A percentile compares a stretch with the other conserved stretches of the same genome.
phyloP scores from a whole-genome alignment of 2,888 invertebrate species.

The Cryptus armator region DNA sequence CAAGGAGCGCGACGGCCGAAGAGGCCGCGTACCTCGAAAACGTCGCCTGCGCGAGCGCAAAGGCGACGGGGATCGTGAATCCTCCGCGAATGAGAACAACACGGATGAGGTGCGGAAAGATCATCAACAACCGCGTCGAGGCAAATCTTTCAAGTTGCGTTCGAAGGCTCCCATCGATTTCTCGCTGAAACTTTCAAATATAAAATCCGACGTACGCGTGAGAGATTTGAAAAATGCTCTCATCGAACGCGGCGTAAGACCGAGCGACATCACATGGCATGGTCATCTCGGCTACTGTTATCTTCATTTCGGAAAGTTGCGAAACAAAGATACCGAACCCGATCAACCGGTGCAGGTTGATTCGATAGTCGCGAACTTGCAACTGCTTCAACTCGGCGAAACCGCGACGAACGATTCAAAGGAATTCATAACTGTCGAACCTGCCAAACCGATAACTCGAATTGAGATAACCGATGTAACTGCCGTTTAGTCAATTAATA shows the following conservation, averaged over 20 bases:
- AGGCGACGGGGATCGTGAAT: slow-evolving; percentile 76
- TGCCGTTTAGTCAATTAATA: slow-evolving; percentile 82
- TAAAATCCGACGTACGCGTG: slow-evolving; percentile 90
- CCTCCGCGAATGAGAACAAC: slow-evolving; percentile 83
- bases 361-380: slow-evolving; percentile 86
- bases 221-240: slow-evolving; percentile 92
- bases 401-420: slow-evolving; percentile 67
- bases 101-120: slow-evolving; percentile 83
- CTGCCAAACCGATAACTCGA: slow-evolving; percentile 86
- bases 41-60: slow-evolving; percentile 70
- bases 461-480: slow-evolving; percentile 86
- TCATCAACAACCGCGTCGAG: slow-evolving; percentile 65
- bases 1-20: slow-evolving; percentile 61
- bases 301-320: slow-evolving; percentile 90
- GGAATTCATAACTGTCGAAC: slow-evolving; percentile 82
- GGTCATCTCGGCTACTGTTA: slow-evolving; percentile 88
- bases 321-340: slow-evolving; percentile 74
- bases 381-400: slow-evolving; percentile 84
- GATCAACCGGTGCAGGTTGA: slow-evolving; percentile 84
- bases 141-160: slow-evolving; percentile 75
- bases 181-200: slow-evolving; percentile 89
- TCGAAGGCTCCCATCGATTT: slow-evolving; percentile 87
- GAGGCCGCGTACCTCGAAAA: slow-evolving; percentile 70
- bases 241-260: slow-evolving; percentile 91
- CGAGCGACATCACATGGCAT: slow-evolving; percentile 91